Percentiles rank a stretch among this genome's conserved stretches.
These are phyloP conservation scores for Catocala nupta DNA, from an alignment of 2,888 invertebrate genomes.

Conservation along the genomic window DNA sequence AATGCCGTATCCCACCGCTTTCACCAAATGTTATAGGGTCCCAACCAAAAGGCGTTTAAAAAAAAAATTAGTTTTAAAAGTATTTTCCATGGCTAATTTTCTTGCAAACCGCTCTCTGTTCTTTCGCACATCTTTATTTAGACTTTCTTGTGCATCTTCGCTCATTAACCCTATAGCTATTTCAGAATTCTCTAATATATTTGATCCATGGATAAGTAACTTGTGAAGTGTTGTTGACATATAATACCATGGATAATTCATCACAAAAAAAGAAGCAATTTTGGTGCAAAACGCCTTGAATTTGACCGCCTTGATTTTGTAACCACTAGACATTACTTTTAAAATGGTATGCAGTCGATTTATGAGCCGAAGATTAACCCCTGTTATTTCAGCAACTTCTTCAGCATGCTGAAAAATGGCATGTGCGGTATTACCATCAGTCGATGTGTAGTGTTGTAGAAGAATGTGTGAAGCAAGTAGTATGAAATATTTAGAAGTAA, in stretches of 20 bases:
- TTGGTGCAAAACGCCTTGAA: conserved; percentile 2
- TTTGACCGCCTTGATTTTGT: conserved; percentile 3
- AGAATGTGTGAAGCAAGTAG: too few relatives aligned
- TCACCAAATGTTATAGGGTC: too few relatives aligned
- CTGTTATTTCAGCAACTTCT: conserved; percentile 23
- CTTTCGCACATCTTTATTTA: conserved; percentile 16
- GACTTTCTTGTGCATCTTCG: conserved; percentile 23
- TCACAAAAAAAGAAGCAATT: conserved; percentile 4
- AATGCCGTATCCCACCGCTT: too few relatives aligned
- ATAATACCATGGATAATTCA: conserved; percentile 15
- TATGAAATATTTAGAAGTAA: too few relatives aligned
- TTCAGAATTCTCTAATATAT: conserved; percentile 7
- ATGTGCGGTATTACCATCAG: conserved; percentile 20
- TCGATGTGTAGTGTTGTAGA: too few relatives aligned
- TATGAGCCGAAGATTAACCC: conserved; percentile 15
- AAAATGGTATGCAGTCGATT: conserved; percentile 17
- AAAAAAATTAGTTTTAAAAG: neutral
- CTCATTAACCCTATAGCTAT: conserved; percentile 18
- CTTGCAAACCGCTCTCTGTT: conserved; percentile 16
- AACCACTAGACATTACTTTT: too few relatives aligned
- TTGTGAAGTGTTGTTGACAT: conserved; percentile 18
- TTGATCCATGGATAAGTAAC: conserved; percentile 14
- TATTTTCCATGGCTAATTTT: conserved; percentile 32
- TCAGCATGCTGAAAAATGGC: conserved; percentile 23
- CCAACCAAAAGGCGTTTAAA: too few relatives aligned